Conservation (phyloP, 2,888 invertebrate genomes). For the Monoplex corrugatus region DNA sequence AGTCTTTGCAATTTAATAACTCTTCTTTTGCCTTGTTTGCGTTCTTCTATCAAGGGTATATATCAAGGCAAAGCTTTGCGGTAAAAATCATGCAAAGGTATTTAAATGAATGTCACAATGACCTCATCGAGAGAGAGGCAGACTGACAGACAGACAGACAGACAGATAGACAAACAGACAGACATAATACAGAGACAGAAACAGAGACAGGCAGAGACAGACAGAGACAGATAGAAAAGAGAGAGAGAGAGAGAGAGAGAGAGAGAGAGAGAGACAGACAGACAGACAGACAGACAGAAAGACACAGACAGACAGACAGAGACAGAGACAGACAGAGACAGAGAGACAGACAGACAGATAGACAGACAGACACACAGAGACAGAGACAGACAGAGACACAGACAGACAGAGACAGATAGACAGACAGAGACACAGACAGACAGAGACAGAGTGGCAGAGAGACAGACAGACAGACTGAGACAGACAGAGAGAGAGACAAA, state of each 20-base stretch:
- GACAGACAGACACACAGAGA: background rate
- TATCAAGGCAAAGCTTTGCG: too few species aligned
- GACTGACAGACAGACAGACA: background rate
- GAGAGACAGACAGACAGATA: background rate
- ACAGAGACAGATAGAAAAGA: background rate
- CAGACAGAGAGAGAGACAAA: background rate
- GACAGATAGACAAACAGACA: background rate
- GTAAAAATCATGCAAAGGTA: too few species aligned
- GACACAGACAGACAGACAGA: background rate
- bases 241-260: background rate
- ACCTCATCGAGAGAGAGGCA: background rate
- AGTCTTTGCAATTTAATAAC: too few species aligned
- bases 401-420: background rate
- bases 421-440: background rate
- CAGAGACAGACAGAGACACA: background rate
- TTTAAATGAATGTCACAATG: too few species aligned
- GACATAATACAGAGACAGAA: background rate
- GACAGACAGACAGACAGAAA: background rate
- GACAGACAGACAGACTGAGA: conserved; percentile 11
- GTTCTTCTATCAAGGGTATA: too few species aligned
- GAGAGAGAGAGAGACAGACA: background rate
- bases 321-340: background rate
- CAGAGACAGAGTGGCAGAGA: background rate
- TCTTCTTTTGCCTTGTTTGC: too few species aligned
- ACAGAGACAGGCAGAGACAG: background rate